A percentile compares a stretch with the other conserved stretches of the same genome.
Evolutionary conservation across 2,113 vertebrate genomes (phyloP).

Genomic region (Sula dactylatra): DNA sequence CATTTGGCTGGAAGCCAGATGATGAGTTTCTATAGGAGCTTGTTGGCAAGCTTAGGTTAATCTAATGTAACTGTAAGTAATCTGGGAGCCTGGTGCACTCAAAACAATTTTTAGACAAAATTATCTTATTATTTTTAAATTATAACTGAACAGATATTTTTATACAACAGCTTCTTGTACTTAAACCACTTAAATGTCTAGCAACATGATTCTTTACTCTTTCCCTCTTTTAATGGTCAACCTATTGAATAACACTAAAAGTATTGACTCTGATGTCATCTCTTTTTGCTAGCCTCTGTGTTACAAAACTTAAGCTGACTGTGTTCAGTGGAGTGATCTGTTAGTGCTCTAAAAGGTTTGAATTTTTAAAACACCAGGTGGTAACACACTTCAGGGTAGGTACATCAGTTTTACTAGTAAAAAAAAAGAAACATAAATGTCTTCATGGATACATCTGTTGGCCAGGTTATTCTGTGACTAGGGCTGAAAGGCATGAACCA

Average conservation of each 20-base stretch:
- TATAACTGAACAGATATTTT: not conserved
- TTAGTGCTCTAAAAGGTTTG: not conserved
- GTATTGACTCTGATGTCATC: not conserved
- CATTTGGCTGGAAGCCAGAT: not conserved
- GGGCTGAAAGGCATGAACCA: not conserved
- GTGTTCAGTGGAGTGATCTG: not conserved
- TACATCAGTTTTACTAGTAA: not conserved
- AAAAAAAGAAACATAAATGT: not conserved
- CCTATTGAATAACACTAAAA: not conserved
- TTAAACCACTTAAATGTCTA: not conserved
- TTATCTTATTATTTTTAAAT: not conserved
- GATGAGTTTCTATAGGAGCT: constrained; percentile 4
- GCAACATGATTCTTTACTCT: not conserved
- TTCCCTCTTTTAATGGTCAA: not conserved
- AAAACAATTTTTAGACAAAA: constrained; percentile 3
- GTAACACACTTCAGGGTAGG: not conserved
- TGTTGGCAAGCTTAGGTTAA: constrained; percentile 47
- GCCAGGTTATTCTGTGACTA: not conserved
- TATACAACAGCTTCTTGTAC: not conserved
- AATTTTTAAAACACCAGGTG: not conserved
- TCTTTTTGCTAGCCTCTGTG: not conserved
- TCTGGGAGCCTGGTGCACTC: not conserved
- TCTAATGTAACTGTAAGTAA: constrained; percentile 37
- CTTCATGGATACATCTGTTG: not conserved
- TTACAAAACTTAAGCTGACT: not conserved